phyloP scores from a whole-genome alignment of 2,113 vertebrate species.

The Leiothrix lutea region DNA sequence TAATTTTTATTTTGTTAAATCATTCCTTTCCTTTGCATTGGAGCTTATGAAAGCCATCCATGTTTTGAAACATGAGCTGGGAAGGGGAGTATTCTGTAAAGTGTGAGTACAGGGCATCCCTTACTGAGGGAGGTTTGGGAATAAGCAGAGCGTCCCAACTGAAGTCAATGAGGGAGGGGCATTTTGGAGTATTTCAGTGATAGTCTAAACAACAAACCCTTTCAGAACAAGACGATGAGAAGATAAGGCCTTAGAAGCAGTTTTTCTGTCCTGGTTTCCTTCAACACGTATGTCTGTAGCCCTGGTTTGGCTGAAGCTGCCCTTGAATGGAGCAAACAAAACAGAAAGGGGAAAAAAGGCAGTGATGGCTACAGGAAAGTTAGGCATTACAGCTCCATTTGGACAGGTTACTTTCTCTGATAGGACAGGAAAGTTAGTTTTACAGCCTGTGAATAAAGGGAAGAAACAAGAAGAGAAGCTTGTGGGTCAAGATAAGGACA shows the following conservation, averaged over 20 bases:
- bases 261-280: neutral
- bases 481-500: neutral
- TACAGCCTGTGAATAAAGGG: neutral
- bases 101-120: neutral
- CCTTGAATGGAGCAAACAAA: neutral
- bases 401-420: neutral
- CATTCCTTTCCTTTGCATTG: neutral
- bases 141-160: neutral
- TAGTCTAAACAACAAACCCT: neutral
- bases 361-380: neutral
- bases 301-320: neutral
- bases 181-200: rapidly evolving
- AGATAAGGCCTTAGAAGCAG: neutral
- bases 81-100: neutral
- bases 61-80: neutral
- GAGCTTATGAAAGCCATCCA: neutral
- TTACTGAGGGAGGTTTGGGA: neutral
- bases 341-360: neutral
- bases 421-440: neutral
- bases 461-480: neutral
- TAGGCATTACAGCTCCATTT: neutral
- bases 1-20: neutral
- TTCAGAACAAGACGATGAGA: neutral
- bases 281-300: neutral
- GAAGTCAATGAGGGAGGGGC: neutral